phyloP scores from a whole-genome alignment of 2,888 invertebrate species.

The Lasioglossum figueresi region DNA sequence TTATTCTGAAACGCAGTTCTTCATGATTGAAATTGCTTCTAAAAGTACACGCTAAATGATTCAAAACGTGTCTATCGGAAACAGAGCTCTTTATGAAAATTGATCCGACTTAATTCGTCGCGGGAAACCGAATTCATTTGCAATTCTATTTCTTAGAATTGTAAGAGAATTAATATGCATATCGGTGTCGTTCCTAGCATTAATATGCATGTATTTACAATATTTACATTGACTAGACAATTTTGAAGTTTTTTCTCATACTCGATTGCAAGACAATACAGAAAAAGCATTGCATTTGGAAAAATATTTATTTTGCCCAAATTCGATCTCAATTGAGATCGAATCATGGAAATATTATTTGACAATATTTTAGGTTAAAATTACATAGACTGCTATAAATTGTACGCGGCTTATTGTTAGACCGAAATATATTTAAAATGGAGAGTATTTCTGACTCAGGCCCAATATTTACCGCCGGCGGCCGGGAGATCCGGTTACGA shows the following conservation, averaged over 20 bases:
- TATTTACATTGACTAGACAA: background rate
- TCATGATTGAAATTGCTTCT: background rate
- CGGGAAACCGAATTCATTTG: slow-evolving; percentile 1
- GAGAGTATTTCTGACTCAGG: background rate
- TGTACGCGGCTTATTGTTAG: background rate
- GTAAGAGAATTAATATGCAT: slow-evolving; percentile 10
- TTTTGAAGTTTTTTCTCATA: background rate
- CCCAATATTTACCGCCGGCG: slow-evolving; percentile 8
- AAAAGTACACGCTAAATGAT: background rate
- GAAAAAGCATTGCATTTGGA: background rate
- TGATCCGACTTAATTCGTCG: background rate
- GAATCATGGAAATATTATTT: background rate
- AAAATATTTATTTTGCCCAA: background rate
- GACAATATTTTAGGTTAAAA: background rate
- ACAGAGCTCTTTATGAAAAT: background rate
- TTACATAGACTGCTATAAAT: background rate
- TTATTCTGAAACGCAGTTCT: background rate
- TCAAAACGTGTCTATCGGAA: background rate
- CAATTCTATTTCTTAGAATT: slow-evolving; percentile 25
- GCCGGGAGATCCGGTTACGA: slow-evolving; percentile 7
- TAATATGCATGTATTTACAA: slow-evolving; percentile 6
- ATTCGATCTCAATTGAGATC: too few species aligned
- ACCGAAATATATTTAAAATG: slow-evolving; percentile 8
- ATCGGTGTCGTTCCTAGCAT: background rate
- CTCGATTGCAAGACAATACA: background rate